Percentiles rank a stretch among this genome's conserved stretches.
Evolutionary conservation across 2,888 invertebrate species (phyloP).

Genomic region (Lepidochitona cinerea): DNA sequence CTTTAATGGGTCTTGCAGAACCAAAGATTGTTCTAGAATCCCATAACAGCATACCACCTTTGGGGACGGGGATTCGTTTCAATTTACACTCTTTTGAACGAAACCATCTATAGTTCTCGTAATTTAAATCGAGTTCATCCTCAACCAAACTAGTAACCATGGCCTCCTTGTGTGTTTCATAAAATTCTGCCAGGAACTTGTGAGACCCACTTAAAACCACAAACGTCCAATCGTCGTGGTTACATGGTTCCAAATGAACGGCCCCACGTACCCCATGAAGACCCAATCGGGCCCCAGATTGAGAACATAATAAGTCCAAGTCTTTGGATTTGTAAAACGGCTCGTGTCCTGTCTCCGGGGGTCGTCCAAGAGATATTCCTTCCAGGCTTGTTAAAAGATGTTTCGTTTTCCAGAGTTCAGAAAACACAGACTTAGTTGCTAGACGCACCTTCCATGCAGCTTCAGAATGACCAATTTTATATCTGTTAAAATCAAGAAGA

Average conservation of each 20-base stretch:
- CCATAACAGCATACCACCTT: constrained; percentile 63
- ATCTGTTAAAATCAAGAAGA: too few relatives aligned
- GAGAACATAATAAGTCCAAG: constrained; percentile 58
- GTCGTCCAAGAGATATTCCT: constrained; percentile 61
- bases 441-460: constrained; percentile 55
- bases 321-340: constrained; percentile 26
- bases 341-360: constrained; percentile 55
- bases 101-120: constrained; percentile 42
- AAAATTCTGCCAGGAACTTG: constrained; percentile 35
- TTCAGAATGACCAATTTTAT: constrained; percentile 50
- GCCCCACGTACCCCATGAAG: constrained; percentile 60
- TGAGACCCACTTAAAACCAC: constrained; percentile 46
- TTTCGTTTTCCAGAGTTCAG: constrained; percentile 56
- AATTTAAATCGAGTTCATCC: constrained; percentile 32
- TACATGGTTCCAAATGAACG: constrained; percentile 44
- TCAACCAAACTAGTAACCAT: constrained; percentile 20
- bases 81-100: constrained; percentile 37
- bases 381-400: constrained; percentile 58
- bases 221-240: constrained; percentile 43
- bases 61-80: constrained; percentile 51
- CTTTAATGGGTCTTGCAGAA: constrained; percentile 48
- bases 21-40: constrained; percentile 61
- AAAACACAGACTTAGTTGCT: constrained; percentile 52
- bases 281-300: constrained; percentile 44
- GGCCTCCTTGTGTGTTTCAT: constrained; percentile 24